A percentile compares a stretch with the other conserved stretches of the same genome.
Conservation (phyloP, 2,113 vertebrate species). For the Archilochus colubris region DNA sequence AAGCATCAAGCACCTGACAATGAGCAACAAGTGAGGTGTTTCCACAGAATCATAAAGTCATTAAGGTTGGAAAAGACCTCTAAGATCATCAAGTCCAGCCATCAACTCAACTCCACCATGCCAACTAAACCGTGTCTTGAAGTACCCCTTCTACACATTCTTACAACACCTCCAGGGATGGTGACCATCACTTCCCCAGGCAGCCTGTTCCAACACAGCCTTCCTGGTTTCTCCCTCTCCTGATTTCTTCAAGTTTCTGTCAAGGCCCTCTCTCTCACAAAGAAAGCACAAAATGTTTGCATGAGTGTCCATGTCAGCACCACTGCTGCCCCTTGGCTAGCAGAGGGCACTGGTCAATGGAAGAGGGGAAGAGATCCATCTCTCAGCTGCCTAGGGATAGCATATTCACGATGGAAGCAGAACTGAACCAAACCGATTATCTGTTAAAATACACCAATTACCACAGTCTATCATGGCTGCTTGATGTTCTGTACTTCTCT, state of each 20-base stretch:
- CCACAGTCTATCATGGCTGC: not conserved
- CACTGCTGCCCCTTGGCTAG: not conserved
- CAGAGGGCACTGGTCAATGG: not conserved
- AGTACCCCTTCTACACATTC: too few relatives aligned
- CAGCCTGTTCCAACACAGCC: not conserved
- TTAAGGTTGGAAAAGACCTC: too few relatives aligned
- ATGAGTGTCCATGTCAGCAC: not conserved
- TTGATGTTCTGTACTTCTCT: not conserved
- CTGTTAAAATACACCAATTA: not conserved
- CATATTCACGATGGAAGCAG: not conserved
- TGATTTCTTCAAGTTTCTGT: not conserved
- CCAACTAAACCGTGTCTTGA: too few relatives aligned
- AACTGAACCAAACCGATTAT: not conserved
- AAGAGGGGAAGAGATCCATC: not conserved
- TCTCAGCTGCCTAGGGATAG: not conserved
- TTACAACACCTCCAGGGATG: too few relatives aligned
- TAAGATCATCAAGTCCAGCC: too few relatives aligned
- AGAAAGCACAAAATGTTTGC: not conserved
- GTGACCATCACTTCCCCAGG: too few relatives aligned
- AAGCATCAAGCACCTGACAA: not conserved
- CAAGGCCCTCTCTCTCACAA: not conserved
- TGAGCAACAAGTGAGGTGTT: not conserved
- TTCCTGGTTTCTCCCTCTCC: not conserved
- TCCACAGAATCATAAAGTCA: not conserved
- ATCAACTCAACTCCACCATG: too few relatives aligned